Evolutionary conservation across 1,140 invertebrate genomes (phyloP), one percentile per base, ranked within the genome.

Genomic region (Drosophila pallidifrons): DNA sequence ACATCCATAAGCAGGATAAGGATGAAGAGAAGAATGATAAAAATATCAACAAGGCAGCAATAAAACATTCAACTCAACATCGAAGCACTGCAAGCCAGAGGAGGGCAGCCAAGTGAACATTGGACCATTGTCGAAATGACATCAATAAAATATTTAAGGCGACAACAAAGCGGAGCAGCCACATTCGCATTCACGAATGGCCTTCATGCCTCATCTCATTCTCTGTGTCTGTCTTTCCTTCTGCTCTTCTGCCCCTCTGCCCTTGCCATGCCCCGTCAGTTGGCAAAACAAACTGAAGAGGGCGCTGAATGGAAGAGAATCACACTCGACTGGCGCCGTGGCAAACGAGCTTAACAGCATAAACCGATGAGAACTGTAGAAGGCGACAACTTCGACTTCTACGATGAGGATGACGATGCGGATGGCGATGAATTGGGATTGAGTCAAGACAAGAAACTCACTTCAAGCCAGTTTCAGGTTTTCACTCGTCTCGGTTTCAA

Each of bases 81-180:
- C 74, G 47, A 68, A 59, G 65, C n/a, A 69, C 49, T 52, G 71
- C 66, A 54, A 59, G 41, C 41, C 38, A n/a, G 58, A 63, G 49
- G 15, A 38, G 55, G 52, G 71, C 75, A 78, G 46, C 67, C 75
- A 85, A 86, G 82, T 86, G 76, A 82, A 67, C 82, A 68, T 54
- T 81, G 59, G 60, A 78, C 61, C 45, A 82, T 87, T 77, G 76
- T 86, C 79, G 65, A 87, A 87, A 86, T 82, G 82, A 86, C 82
- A 87, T 79, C 79, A 87, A 87, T 87, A 82, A 87, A 87, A 87
- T 87, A 87, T 87, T 87, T 79, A 87, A 87, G 43, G 49, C 81
- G 58, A 73, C 77, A 79, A 77, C 59, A 76, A 72, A 79, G 65
- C 61, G 61, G 13, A 59, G 66, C 57, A 69, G 57, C 38, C 46